Base-by-base conservation (phyloP, 2,113 vertebrate genomes). In the Phalacrocorax aristotelis region DNA sequence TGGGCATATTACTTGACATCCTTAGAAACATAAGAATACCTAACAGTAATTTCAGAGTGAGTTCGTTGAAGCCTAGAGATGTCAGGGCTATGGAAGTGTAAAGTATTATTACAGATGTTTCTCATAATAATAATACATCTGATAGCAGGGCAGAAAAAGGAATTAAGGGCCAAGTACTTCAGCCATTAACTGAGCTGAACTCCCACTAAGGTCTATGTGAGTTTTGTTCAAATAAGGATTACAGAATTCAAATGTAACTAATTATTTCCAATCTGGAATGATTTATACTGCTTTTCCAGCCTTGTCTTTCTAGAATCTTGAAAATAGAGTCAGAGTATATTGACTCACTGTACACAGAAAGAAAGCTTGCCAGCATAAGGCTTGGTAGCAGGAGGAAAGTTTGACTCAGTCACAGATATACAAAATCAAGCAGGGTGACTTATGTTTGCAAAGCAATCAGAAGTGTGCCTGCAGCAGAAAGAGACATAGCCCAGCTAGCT, bases 21-120 rank as follows among this genome's bases (percentile, higher is more conserved):
- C 77, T 87, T 82, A 69, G 58, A 87, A 96, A 89, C 25, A 12
- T 83, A 90, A 87, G 87, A 78, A 95, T 89, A 87, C 72, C 61
- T 94, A 85, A 87, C 70, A 93, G 77, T 79, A 62, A 84, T 96
- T 94, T 89, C 83, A 91, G 95, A 87, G 83, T 71, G 71, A 75
- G 86, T 81, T 81, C 95, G 71, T 76, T 95, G 86, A 92, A 97
- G 77, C 69, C 87, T 95, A 83, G 93, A 96, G 96, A 95, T 95
- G 95, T 95, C 83, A 92, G 83, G 76, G n/a, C 92, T 88, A 71
- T 95, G 92, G 87, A 97, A 97, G 80, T 96, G 91, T 95, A 93
- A 95, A 95, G 91, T 97, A 92, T 96, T 97, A 96, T 96, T 95
- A 89, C 92, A 96, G 93, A 95, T 97, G 96, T 96, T 97, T 95